Base-by-base conservation (phyloP, 2,888 invertebrate species). In the Monopis laevigella region DNA sequence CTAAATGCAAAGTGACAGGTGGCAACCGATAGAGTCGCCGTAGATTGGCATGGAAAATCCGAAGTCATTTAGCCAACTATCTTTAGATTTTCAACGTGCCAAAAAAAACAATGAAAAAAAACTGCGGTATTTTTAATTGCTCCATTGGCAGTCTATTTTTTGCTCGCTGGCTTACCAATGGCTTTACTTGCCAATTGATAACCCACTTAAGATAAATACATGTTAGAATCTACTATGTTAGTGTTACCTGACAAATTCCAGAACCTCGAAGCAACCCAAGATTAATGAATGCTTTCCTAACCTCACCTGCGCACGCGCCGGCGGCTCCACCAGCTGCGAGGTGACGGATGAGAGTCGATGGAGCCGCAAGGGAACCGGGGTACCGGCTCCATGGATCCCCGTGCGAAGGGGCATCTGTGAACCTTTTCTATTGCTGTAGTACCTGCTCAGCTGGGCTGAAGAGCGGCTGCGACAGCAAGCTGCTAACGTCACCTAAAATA, bases 281-380 rank as follows among this genome's bases (percentile, higher is more conserved):
- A 36, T 19, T 36, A 36, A 36, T 12, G 21, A 36, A 3, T 21
- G 7, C 13, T 21, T 36, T 21, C 16, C 36, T 36, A 21, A 36
- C 36, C 36, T 36, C 73, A 80, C 78, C 78, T 80, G 73, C 63
- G 75, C 71, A 64, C 74, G 56, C 19, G 72, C 65, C 39, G 68
- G 70, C 50, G 68, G 69, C 50, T 74, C 78, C 46, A 61, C 71
- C 13, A 75, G 59, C 45, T 72, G 71, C 4, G 75, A 68, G 39
- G 73, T 68, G 35, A 72, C 75, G 3, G 74, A 73, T n/a, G 72
- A 71, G 1, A 71, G 59, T 1, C 74, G 54, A 40, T 63, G 65
- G 39, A 75, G 55, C 8, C 66, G 59, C 0, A 29, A 2, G 7
- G 36, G 36, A 3, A 36, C 12, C 12, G 36, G 36, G n/a, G 36